Conservation (phyloP, 2,797 vertebrate species). For the Sitta carolinensis region DNA sequence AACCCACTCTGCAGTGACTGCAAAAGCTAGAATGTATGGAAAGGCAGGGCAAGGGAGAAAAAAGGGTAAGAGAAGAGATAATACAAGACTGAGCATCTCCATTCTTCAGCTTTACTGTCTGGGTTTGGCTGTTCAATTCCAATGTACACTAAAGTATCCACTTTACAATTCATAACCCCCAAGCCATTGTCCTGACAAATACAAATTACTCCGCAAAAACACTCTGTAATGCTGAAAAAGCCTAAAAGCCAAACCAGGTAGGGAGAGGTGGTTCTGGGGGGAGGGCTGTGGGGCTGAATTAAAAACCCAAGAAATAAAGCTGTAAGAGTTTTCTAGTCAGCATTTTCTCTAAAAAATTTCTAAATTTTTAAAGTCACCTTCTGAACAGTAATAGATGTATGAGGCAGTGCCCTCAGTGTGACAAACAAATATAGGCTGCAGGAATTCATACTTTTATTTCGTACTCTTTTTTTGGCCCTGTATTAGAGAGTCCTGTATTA, state of each 20-base stretch:
- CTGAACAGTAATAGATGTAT: background rate
- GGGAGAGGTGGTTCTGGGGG: accelerated
- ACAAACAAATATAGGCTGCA: background rate
- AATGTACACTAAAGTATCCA: accelerated
- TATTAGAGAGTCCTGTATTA: background rate
- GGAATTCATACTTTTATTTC: background rate
- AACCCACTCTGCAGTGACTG: background rate
- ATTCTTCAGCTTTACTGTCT: background rate
- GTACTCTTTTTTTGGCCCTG: background rate
- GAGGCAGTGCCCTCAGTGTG: background rate
- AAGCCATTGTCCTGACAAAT: background rate
- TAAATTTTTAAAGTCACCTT: background rate
- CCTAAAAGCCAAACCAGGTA: background rate
- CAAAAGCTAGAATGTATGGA: background rate
- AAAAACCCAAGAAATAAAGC: background rate
- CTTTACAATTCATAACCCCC: background rate
- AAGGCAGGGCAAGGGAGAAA: background rate
- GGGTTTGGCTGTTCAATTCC: background rate
- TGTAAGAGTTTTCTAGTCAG: background rate
- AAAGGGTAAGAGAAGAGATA: background rate
- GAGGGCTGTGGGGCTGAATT: accelerated
- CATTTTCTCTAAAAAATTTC: background rate
- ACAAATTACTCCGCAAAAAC: background rate
- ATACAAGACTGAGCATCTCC: background rate
- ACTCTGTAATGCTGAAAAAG: background rate